Base-by-base conservation (phyloP, 1,140 invertebrate species). In the Bombus superbus region DNA sequence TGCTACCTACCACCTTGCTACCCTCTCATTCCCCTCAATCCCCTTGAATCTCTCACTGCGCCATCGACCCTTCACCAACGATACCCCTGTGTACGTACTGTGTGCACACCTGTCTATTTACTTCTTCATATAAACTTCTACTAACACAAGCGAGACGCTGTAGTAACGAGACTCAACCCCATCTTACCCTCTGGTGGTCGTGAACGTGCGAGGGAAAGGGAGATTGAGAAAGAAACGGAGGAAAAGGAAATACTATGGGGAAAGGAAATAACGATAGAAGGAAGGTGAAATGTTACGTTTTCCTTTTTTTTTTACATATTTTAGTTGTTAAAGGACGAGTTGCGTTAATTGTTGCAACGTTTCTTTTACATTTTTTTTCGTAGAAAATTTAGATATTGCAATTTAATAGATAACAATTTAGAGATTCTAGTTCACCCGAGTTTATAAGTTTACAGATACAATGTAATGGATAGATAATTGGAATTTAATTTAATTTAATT, bases 1-100 rank as follows among this genome's bases (percentile, higher is more conserved):
- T 92, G 92, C 92, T 89, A 93, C 91, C 92, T 90, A 86, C 89
- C 84, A 83, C 81, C 88, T 86, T 84, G 73, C 86, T 87, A 83
- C 86, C 86, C 78, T n/a, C 83, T 89, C 47, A 53, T 53, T 1
- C 47, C 18, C 47, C 6, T 81, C 75, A 57, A 78, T 44, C 57
- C 82, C 68, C 62, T 57, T 73, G 44, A 66, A 53, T 76, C 86
- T 82, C 86, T 79, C 77, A 68, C 86, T 79, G 44, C 81, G 82
- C 83, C 81, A 79, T 84, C 82, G 81, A 87, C 77, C 89, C 77
- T 88, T 83, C 77, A 69, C 85, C 83, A 69, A 78, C 74, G 73
- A 91, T 88, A 87, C 84, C 62, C 76, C 32, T 68, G 66, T 62
- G 76, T 66, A 59, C 75, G 32, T 64, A 42, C 28, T 59, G 32